Evolutionary conservation across 23 tunicate species (phyloP).

Genomic region (Halocynthia roretzi): DNA sequence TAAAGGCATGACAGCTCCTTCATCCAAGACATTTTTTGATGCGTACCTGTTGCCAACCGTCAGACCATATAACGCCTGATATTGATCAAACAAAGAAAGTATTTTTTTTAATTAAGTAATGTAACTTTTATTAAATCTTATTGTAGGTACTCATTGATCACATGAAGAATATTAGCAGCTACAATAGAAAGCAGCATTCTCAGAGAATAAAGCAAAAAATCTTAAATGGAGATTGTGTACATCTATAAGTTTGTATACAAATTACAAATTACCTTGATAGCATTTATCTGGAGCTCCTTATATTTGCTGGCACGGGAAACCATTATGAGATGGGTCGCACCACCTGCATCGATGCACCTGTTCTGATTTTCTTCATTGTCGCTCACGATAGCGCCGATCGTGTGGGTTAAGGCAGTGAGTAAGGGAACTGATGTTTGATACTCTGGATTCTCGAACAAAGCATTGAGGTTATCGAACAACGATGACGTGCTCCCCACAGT

Average conservation of each 20-base stretch:
- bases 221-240: too few species aligned
- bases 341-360: conserved; percentile 44
- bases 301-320: conserved; percentile 59
- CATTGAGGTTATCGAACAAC: conserved; percentile 43
- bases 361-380: conserved; percentile 50
- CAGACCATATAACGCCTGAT: conserved; percentile 47
- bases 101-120: too few species aligned
- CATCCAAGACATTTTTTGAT: conserved; percentile 40
- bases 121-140: too few species aligned
- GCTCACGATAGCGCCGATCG: conserved; percentile 37
- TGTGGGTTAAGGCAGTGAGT: conserved; percentile 42
- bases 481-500: conserved; percentile 35
- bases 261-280: conserved; percentile 65
- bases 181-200: too few species aligned
- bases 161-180: too few species aligned
- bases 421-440: conserved; percentile 44
- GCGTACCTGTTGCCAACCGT: conserved; percentile 48
- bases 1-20: conserved; percentile 74
- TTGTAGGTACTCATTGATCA: too few species aligned
- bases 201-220: too few species aligned
- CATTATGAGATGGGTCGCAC: conserved; percentile 45
- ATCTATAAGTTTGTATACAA: too few species aligned
- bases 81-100: background rate
- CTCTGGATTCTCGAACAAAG: conserved; percentile 46
- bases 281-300: conserved; percentile 56